phyloP scores from a whole-genome alignment of 2,888 invertebrate genomes.

The Lottia gigantea region DNA sequence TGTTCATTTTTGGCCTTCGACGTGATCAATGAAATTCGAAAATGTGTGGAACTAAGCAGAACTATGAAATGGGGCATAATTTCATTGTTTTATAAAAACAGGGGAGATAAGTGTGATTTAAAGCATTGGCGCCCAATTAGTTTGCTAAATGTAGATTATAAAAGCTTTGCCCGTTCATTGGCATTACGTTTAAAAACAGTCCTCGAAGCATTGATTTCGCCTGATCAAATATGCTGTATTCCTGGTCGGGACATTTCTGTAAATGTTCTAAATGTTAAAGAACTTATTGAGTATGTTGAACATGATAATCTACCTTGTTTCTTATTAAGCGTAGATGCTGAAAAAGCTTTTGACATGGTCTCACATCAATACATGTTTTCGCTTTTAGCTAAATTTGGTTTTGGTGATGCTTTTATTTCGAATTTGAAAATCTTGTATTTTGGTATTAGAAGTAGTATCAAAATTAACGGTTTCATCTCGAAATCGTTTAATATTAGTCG shows the following conservation, averaged over 20 bases:
- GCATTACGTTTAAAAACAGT: conserved; percentile 30
- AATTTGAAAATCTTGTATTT: conserved; percentile 39
- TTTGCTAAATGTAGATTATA: conserved; percentile 37
- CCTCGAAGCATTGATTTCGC: conserved; percentile 28
- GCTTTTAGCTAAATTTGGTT: conserved; percentile 33
- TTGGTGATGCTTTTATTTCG: conserved; percentile 32
- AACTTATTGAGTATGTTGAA: conserved; percentile 34
- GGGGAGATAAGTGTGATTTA: conserved; percentile 23
- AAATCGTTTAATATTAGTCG: not conserved
- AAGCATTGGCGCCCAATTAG: conserved; percentile 41
- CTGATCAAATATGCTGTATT: conserved; percentile 39
- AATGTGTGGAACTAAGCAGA: conserved; percentile 20
- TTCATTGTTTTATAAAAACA: conserved; percentile 36
- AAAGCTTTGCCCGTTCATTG: conserved; percentile 37
- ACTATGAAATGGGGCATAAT: conserved; percentile 23
- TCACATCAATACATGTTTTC: conserved; percentile 34
- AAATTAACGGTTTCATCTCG: conserved; percentile 33
- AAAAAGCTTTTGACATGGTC: conserved; percentile 43
- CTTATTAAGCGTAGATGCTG: conserved; percentile 40
- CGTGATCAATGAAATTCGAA: conserved; percentile 23
- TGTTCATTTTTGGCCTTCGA: conserved; percentile 22
- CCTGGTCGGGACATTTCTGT: conserved; percentile 38
- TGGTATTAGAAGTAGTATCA: conserved; percentile 30
- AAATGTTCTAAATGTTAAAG: conserved; percentile 33
- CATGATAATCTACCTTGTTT: conserved; percentile 30